Percentiles rank a stretch among this genome's conserved stretches.
phyloP scores from a whole-genome alignment of 2,888 invertebrate species.

The Chesias legatella region DNA sequence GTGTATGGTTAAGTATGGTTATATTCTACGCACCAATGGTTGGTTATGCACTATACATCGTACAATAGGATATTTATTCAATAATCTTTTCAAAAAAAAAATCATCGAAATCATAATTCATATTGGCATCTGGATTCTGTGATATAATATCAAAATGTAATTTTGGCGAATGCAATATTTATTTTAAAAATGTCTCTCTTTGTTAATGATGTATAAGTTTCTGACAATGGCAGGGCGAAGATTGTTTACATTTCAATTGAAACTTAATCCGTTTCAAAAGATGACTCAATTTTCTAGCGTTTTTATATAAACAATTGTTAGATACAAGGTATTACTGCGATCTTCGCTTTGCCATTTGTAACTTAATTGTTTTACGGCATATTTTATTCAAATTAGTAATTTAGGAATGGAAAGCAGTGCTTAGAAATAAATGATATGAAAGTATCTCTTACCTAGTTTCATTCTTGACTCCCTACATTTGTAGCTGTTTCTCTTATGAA shows the following conservation, averaged over 20 bases:
- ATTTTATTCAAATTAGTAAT: slow-evolving; percentile 56
- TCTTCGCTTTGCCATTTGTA: slow-evolving; percentile 63
- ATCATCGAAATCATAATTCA: slow-evolving; percentile 12
- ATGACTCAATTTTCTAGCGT: neutral
- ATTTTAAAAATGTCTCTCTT: slow-evolving; percentile 11
- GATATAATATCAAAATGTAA: slow-evolving; percentile 61
- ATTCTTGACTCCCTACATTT: no score
- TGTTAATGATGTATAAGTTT: slow-evolving; percentile 6
- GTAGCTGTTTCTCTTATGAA: no score
- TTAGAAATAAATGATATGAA: slow-evolving; percentile 67
- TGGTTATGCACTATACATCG: slow-evolving; percentile 23
- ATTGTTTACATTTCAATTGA: neutral
- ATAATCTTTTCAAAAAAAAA: slow-evolving; percentile 4
- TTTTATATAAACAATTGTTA: no score
- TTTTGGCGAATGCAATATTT: slow-evolving; percentile 44
- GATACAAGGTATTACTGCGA: neutral
- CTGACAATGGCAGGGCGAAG: slow-evolving; percentile 19
- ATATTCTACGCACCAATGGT: slow-evolving; percentile 29
- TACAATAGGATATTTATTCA: slow-evolving; percentile 4
- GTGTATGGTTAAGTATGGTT: slow-evolving; percentile 22
- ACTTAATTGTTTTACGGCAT: slow-evolving; percentile 49
- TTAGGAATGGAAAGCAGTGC: slow-evolving; percentile 67
- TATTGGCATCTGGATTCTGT: slow-evolving; percentile 50
- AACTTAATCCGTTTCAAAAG: neutral
- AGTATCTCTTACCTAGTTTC: no score